Base-by-base conservation (phyloP, 2,888 invertebrate species). In the Stenichneumon culpator region DNA sequence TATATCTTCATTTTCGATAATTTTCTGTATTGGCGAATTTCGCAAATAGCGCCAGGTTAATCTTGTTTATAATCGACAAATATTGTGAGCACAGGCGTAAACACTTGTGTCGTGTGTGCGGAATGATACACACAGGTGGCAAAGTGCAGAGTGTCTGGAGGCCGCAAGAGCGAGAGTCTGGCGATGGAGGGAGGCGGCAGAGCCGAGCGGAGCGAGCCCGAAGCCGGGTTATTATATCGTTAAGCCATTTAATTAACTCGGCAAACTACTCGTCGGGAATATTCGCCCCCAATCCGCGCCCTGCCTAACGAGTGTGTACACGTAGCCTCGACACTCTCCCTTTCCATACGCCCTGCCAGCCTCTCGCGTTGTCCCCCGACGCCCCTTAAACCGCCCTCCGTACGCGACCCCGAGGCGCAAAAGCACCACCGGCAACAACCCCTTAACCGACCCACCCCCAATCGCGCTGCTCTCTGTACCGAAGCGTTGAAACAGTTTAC, bases 221-320 rank as follows among this genome's bases (percentile, higher is more conserved):
- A 90, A 92, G 90, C 90, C 87, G 90, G 93, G 91, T 93, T 93
- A 93, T 93, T 93, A 93, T 93, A 93, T 93, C 93, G 93, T 93
- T 93, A 92, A 93, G 92, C 93, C 93, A 93, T 93, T 93, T 93
- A 93, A 94, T 94, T 93, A 93, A 92, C 93, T 93, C 93, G 89
- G 92, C 92, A 93, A 93, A 93, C 93, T 93, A 92, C 93, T 93
- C 92, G 89, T 88, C 89, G 90, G 28, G 91, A 92, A 92, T 93
- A 93, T 92, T 93, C 92, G 90, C 88, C 89, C 88, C 79, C 82
- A 84, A 81, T 94, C 93, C 93, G 93, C 93, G 93, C 93, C 86
- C 87, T 83, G 88, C 89, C 90, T 91, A 91, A 91, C 90, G 90
- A 91, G 90, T 89, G 90, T 90, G 90, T 90, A 89, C 90, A 89